Evolutionary conservation across 92 coral and sea anemone species (phyloP).

Genomic region (Chrysogorgia sp.): DNA sequence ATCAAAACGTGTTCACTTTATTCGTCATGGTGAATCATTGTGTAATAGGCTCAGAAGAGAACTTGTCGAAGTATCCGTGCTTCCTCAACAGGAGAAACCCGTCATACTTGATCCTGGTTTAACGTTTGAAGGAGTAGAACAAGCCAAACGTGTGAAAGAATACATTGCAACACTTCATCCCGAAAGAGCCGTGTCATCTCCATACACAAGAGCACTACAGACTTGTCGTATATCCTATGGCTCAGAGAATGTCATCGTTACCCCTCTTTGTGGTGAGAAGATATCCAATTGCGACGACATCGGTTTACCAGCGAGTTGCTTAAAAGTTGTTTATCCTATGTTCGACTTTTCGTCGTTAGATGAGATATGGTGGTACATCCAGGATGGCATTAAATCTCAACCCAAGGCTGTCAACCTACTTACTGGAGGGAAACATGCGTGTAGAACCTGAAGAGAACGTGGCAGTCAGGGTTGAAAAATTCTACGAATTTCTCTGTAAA

Average conservation of each 20-base stretch:
- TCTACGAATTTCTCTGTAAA: constrained; percentile 42
- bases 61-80: neutral
- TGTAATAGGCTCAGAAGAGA: constrained; percentile 28
- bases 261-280: constrained; percentile 58
- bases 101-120: constrained; percentile 32
- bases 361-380: constrained; percentile 62
- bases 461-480: constrained; percentile 36
- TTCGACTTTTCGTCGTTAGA: constrained; percentile 51
- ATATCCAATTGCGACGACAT: constrained; percentile 51
- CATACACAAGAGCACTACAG: constrained; percentile 57
- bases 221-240: constrained; percentile 55
- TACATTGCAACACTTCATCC: constrained; percentile 26
- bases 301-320: constrained; percentile 49
- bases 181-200: constrained; percentile 44
- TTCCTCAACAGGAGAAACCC: constrained; percentile 20
- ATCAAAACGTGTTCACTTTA: constrained; percentile 25
- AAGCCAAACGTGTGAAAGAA: constrained; percentile 26
- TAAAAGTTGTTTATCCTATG: constrained; percentile 36
- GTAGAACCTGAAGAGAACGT: constrained; percentile 36
- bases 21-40: constrained; percentile 38
- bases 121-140: constrained; percentile 22
- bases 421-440: constrained; percentile 34
- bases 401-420: constrained; percentile 20
- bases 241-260: constrained; percentile 28
- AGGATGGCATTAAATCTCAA: constrained; percentile 38